Evolutionary conservation across 2,888 invertebrate species (phyloP), one percentile per base, ranked within the genome.

Genomic region (Stenodema calcarata): DNA sequence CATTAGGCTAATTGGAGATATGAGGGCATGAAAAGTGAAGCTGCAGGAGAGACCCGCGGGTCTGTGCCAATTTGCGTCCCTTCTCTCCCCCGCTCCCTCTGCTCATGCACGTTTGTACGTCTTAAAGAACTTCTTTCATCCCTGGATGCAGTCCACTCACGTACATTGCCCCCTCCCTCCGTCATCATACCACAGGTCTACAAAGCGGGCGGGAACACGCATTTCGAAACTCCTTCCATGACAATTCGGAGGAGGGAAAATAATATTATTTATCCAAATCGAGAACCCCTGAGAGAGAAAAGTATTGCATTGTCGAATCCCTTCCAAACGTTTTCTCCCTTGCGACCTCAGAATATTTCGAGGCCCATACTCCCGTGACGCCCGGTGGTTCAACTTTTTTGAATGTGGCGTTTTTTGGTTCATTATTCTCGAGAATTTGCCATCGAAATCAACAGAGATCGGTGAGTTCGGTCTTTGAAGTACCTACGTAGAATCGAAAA

Each of bases 1-100:
- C 78, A 78, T 78, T 78, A 78, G 78, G 78, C 78, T 78, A 78
- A 78, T 78, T 78, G 44, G 78, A 44, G 78, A 78, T 78, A 78
- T 78, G 44, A 78, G 78, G 78, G 78, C 78, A 44, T 16, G 75
- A 75, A 75, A 35, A 27, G 76, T 12, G 23, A 18, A 14, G 42
- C 41, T 44, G 62, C 62, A 23, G 23, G 44, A 18, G 78, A 44
- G 41, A 78, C 44, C 42, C 76, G 44, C 78, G 78, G 44, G 78
- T 23, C 23, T 23, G 78, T 78, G 78, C 78, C 78, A 78, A 78
- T 78, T 78, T 78, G 78, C 44, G 78, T 44, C 78, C 44, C 78
- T 78, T 78, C 11, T 78, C 44, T 44, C 18, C 18, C 28, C 14
- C 78, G 18, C 73, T 73, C 28, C 41, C 35, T 9, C n/a, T n/a